Percentiles rank a stretch among this genome's conserved stretches.
phyloP scores from a whole-genome alignment of 2,113 vertebrate genomes.

The Notothenia coriiceps region DNA sequence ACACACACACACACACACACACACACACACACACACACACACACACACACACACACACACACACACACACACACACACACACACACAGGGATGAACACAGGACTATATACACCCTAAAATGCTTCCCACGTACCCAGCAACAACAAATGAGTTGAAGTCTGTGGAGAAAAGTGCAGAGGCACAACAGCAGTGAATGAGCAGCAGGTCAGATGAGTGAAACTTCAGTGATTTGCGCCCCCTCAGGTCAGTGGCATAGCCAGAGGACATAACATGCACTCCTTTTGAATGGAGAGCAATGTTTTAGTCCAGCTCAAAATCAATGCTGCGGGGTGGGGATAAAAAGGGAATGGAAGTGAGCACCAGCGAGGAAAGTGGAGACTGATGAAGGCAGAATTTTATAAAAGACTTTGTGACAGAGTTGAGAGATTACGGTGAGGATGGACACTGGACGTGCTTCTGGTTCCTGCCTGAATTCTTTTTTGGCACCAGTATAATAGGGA shows the following conservation, averaged over 20 bases:
- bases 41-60: not conserved
- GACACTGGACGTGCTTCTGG: conserved; percentile 8
- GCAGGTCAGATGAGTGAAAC: conserved; percentile 20
- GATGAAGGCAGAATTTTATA: conserved; percentile 51
- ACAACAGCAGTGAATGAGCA: conserved; percentile 15
- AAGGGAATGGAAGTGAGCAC: conserved; percentile 45
- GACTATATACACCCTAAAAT: not conserved
- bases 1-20: not conserved
- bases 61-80: not conserved
- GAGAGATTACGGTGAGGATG: conserved; percentile 23
- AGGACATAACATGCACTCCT: conserved; percentile 35
- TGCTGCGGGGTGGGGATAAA: conserved; percentile 48
- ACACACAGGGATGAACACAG: too few relatives aligned
- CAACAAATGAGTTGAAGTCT: conserved; percentile 24
- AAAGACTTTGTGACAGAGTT: conserved; percentile 50
- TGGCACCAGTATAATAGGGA: conserved; percentile 5
- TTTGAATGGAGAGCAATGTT: conserved; percentile 21
- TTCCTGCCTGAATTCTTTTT: conserved; percentile 6
- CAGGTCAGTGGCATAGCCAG: conserved; percentile 30
- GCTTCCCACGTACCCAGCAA: not conserved
- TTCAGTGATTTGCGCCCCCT: conserved; percentile 3
- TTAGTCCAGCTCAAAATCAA: conserved; percentile 36
- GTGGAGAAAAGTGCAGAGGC: conserved; percentile 15
- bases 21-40: not conserved
- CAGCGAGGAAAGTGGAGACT: conserved; percentile 24